phyloP scores from a whole-genome alignment of 2,888 invertebrate genomes.

The Aquatica leii region DNA sequence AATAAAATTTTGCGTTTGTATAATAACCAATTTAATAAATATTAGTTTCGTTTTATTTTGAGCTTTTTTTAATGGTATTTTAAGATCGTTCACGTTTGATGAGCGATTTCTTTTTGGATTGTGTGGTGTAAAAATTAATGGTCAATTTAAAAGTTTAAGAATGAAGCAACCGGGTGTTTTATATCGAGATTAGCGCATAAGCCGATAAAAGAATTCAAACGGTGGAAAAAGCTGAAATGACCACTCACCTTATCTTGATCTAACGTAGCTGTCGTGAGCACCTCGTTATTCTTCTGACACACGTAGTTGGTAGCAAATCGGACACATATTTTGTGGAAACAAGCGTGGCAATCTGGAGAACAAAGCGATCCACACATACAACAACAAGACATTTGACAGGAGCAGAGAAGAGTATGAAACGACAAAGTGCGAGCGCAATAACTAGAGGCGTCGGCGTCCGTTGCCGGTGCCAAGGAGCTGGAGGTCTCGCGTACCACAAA shows the following conservation, averaged over 20 bases:
- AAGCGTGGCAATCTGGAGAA: constrained; percentile 71
- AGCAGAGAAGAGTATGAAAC: constrained; percentile 61
- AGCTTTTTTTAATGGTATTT: no score
- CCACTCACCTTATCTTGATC: constrained; percentile 61
- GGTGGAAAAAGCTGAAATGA: not conserved
- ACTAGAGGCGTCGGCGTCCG: constrained; percentile 45
- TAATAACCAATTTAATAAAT: no score
- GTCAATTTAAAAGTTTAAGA: no score
- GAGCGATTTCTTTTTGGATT: no score
- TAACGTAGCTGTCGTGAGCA: constrained; percentile 55
- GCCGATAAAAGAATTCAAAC: not conserved
- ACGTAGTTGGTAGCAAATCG: constrained; percentile 57
- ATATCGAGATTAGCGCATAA: no score
- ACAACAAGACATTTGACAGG: constrained; percentile 64
- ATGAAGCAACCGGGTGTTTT: no score
- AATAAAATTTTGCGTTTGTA: no score
- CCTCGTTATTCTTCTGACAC: constrained; percentile 59
- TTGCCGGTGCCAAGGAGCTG: constrained; percentile 50
- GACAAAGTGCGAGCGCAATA: constrained; percentile 61
- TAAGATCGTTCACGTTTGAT: no score
- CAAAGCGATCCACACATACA: constrained; percentile 70
- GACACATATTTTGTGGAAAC: constrained; percentile 69
- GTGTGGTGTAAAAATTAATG: no score
- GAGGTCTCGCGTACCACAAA: constrained; percentile 57
- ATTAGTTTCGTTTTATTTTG: no score